Percentiles rank a stretch among this genome's conserved stretches.
phyloP scores from a whole-genome alignment of 1,140 invertebrate genomes.

The Apolygus lucorum region DNA sequence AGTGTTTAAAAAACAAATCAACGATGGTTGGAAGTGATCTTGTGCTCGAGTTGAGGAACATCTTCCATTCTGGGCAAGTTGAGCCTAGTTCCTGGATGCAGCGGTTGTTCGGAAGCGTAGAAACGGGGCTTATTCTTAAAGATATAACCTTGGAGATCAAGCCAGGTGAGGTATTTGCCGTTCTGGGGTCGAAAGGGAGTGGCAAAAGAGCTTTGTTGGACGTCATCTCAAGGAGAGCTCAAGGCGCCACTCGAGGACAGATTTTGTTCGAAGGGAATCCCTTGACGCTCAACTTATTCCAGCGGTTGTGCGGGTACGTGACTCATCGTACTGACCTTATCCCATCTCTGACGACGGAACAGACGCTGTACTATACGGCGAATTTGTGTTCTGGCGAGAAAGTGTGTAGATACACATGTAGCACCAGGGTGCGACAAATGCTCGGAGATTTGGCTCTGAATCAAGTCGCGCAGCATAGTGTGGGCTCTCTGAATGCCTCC shows the following conservation, averaged over 20 bases:
- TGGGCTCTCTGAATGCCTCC: conserved; percentile 67
- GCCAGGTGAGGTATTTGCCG: conserved; percentile 82
- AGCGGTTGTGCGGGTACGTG: conserved; percentile 75
- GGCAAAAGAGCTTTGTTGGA: conserved; percentile 84
- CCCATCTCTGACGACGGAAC: conserved; percentile 73
- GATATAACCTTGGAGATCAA: conserved; percentile 83
- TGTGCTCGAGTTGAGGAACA: conserved; percentile 74
- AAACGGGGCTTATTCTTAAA: conserved; percentile 76
- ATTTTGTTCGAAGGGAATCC: conserved; percentile 76
- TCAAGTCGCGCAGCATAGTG: conserved; percentile 71
- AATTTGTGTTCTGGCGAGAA: conserved; percentile 50
- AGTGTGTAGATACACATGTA: conserved; percentile 60
- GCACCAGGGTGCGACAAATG: conserved; percentile 63
- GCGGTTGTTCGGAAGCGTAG: conserved; percentile 63
- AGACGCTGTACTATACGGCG: conserved; percentile 72
- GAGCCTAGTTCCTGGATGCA: conserved; percentile 68
- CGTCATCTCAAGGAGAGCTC: conserved; percentile 71
- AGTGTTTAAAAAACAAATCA: no score
- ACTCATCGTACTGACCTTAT: conserved; percentile 72
- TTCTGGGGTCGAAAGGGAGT: conserved; percentile 86
- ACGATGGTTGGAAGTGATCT: conserved; percentile 75
- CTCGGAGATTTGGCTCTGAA: conserved; percentile 81
- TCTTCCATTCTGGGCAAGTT: conserved; percentile 81
- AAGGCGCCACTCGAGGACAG: conserved; percentile 67
- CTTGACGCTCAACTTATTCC: conserved; percentile 68